These are phyloP conservation scores for Charaxes varanes DNA, from an alignment of 1,140 invertebrate genomes.

Conservation along the genomic window DNA sequence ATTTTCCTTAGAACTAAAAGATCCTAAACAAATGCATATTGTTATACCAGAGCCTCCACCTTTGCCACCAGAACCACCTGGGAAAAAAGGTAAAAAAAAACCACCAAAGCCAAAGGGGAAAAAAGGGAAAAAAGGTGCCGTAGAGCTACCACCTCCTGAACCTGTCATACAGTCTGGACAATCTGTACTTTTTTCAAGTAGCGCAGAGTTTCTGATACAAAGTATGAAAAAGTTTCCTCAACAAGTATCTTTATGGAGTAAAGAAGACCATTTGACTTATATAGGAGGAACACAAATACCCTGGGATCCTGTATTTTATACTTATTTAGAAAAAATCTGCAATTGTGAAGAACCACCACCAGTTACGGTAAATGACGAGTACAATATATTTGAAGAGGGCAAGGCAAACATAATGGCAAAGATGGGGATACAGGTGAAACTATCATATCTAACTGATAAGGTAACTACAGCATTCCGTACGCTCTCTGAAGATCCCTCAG, in stretches of 20 bases:
- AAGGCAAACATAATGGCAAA: conserved; percentile 57
- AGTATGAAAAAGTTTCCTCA: conserved; percentile 54
- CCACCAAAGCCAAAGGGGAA: conserved; percentile 40
- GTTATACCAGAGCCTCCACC: conserved; percentile 61
- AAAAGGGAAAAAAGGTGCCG: conserved; percentile 50
- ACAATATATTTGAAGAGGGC: conserved; percentile 61
- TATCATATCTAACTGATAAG: conserved; percentile 51
- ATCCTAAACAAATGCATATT: conserved; percentile 64
- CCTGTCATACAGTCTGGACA: conserved; percentile 59
- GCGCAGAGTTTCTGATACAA: conserved; percentile 51
- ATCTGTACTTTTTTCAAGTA: conserved; percentile 61
- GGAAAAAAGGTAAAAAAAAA: conserved; percentile 54
- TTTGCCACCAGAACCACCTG: conserved; percentile 52
- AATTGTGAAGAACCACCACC: conserved; percentile 37
- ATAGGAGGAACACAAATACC: conserved; percentile 44
- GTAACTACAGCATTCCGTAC: conserved; percentile 54
- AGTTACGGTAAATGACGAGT: conserved; percentile 48
- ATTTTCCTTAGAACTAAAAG: conserved; percentile 63
- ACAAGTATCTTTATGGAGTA: conserved; percentile 55
- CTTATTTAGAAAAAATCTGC: conserved; percentile 45
- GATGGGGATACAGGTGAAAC: conserved; percentile 53
- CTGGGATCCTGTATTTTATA: conserved; percentile 51
- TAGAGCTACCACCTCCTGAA: conserved; percentile 46
- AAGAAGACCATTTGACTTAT: conserved; percentile 51
- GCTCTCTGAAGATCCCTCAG: conserved; percentile 54